Percentiles rank a stretch among this genome's conserved stretches.
Evolutionary conservation across 2,888 invertebrate genomes (phyloP).

Genomic region (Oxystoma pomonae): DNA sequence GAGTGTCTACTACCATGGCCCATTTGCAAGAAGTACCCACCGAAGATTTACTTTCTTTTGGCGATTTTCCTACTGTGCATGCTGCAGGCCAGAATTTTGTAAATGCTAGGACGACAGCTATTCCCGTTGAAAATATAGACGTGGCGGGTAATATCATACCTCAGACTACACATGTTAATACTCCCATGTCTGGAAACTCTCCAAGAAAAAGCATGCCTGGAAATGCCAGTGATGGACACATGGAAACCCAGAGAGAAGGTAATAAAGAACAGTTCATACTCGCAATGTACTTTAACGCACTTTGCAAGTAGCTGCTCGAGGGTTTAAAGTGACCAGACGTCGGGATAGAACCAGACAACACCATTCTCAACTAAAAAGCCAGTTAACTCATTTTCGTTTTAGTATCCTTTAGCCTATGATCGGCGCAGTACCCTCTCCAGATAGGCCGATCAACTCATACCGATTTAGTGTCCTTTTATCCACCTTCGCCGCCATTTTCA

Average conservation of each 20-base stretch:
- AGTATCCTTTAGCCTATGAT: too few relatives aligned
- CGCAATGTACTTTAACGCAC: too few relatives aligned
- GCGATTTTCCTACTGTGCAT: conserved; percentile 63
- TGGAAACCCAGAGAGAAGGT: conserved; percentile 18
- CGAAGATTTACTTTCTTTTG: conserved; percentile 66
- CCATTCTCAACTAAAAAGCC: too few relatives aligned
- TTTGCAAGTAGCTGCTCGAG: too few relatives aligned
- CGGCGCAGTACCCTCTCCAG: too few relatives aligned
- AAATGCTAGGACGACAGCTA: conserved; percentile 28
- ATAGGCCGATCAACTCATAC: too few relatives aligned
- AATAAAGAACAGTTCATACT: conserved; percentile 8
- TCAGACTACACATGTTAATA: conserved; percentile 7
- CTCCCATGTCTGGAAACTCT: background rate
- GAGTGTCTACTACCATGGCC: too few relatives aligned
- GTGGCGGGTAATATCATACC: conserved; percentile 22
- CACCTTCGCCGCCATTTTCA: too few relatives aligned
- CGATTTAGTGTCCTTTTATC: too few relatives aligned
- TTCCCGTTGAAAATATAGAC: conserved; percentile 28
- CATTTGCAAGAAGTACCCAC: conserved; percentile 49
- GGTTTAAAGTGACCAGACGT: too few relatives aligned
- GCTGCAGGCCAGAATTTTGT: conserved; percentile 33
- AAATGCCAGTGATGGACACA: background rate
- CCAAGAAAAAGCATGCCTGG: background rate
- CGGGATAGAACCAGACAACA: too few relatives aligned
- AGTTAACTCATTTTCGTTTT: too few relatives aligned